Evolutionary conservation across 2,888 invertebrate species (phyloP), one percentile per base, ranked within the genome.

Genomic region (Yponomeuta evonymella): DNA sequence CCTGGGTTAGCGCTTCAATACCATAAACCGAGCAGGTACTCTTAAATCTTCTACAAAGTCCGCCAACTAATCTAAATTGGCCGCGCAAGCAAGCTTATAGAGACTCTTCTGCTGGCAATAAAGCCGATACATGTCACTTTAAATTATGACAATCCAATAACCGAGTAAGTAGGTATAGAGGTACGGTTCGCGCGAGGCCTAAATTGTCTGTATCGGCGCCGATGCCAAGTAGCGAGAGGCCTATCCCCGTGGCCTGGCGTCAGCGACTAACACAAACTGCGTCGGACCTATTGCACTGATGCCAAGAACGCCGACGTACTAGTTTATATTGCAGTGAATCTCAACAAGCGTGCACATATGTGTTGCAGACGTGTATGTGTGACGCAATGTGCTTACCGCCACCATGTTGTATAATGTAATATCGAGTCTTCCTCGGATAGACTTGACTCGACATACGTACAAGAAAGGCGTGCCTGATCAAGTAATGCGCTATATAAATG

Each of bases 91-190:
- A 64, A 64, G 29, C n/a, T 64, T 64, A 64, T 64, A 29, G 23
- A 64, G 30, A 64, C 29, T 64, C 64, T 64, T 64, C 51, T 58
- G 30, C 64, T 64, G 30, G 64, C 85, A 82, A 82, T 81, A 81
- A 82, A 82, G 83, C 82, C 83, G 79, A 83, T 84, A 29, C 67
- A 72, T 74, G 83, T 80, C 77, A 84, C 85, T 85, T 84, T 86
- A 86, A 90, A 87, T 90, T 88, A 90, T 89, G 88, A 89, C 88
- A 89, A 88, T 85, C 88, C 89, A 88, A 89, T 91, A 90, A 86
- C 86, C 30, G 30, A 33, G 51, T 83, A 58, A 58, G 15, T 58
- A 58, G 51, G 15, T 58, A 58, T 58, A 58, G 43, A 43, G 43
- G 43, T 43, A 43, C 43, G 15, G 15, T 4, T 15, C 51, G 51